Evolutionary conservation across 2,113 vertebrate species (phyloP).

Genomic region (Ceyx margarethae): DNA sequence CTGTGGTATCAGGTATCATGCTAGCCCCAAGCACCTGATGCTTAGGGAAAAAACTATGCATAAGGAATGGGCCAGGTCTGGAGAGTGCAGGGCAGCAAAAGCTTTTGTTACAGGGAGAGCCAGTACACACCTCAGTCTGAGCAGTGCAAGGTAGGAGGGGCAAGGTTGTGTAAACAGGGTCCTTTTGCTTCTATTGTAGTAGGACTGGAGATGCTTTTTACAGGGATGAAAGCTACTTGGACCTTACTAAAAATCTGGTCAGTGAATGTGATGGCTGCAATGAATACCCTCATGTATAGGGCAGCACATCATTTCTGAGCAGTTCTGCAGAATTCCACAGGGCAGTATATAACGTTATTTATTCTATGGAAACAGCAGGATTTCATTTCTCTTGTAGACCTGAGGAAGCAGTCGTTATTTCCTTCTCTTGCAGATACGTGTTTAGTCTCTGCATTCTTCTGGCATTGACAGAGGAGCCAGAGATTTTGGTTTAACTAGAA

Average conservation of each 20-base stretch:
- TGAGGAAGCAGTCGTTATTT: neutral
- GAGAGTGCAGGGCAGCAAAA: neutral
- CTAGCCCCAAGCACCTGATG: neutral
- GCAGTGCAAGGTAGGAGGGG: neutral
- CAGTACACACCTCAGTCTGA: neutral
- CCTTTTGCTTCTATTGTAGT: neutral
- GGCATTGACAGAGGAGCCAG: neutral
- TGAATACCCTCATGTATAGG: neutral
- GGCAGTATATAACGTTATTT: neutral
- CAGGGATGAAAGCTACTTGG: neutral
- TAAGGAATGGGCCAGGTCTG: neutral
- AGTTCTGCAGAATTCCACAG: neutral
- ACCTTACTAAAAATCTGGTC: neutral
- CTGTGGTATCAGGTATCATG: neutral
- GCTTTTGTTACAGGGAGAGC: neutral
- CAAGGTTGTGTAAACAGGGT: neutral
- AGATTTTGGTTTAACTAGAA: conserved; percentile 1
- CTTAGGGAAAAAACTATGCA: fast-evolving
- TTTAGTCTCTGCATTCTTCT: neutral
- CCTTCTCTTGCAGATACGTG: neutral
- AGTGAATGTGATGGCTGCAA: neutral
- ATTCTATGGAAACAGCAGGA: neutral
- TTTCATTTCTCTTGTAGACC: neutral
- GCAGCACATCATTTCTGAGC: neutral
- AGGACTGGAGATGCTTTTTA: neutral